phyloP scores from a whole-genome alignment of 2,888 invertebrate species.

The Sminthurinus aureus region DNA sequence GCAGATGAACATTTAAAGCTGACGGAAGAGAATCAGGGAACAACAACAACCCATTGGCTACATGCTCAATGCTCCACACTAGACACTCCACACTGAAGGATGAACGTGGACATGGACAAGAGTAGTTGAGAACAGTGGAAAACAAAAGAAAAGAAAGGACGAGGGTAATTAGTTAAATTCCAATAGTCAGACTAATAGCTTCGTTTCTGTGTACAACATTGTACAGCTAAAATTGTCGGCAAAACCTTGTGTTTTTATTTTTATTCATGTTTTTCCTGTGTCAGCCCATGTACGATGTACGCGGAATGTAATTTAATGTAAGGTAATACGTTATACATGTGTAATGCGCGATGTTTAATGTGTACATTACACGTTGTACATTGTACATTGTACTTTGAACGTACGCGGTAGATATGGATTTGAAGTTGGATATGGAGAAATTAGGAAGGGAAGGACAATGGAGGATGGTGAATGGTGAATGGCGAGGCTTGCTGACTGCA shows the following conservation, averaged over 20 bases:
- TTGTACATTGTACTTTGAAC: no score
- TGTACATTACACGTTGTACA: no score
- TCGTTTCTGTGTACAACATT: neutral
- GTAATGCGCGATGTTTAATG: neutral
- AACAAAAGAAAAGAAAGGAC: neutral
- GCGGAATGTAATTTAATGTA: no score
- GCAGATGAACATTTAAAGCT: no score
- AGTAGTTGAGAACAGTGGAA: no score
- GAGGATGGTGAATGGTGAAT: neutral
- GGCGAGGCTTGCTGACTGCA: constrained; percentile 19
- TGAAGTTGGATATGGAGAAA: neutral
- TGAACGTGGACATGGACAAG: no score
- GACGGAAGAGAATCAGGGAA: no score
- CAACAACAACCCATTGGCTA: no score
- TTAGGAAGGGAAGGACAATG: constrained; percentile 10
- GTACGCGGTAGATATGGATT: no score
- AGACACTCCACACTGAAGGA: no score
- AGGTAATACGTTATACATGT: neutral
- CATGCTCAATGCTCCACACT: no score
- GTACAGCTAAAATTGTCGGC: neutral
- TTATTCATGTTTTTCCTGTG: neutral
- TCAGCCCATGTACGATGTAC: no score
- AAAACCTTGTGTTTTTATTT: neutral
- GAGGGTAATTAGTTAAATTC: neutral
- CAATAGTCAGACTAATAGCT: neutral